phyloP scores from a whole-genome alignment of 53 echinoderm and acorn worm genomes.

The Antedon mediterranea region DNA sequence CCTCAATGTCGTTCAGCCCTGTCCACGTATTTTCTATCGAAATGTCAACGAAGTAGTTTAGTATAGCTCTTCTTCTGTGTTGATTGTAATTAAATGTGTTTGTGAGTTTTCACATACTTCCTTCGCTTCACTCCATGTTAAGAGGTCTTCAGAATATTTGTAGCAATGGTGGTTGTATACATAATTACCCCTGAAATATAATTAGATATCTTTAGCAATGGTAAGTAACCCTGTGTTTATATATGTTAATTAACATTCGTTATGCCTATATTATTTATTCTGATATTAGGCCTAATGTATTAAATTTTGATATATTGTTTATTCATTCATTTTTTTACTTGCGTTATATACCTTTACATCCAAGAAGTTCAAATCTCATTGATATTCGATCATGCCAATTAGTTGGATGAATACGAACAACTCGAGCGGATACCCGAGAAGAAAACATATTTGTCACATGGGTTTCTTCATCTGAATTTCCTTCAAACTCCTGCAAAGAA shows the following conservation, averaged over 20 bases:
- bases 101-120: background rate
- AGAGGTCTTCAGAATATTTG: background rate
- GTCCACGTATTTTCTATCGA: background rate
- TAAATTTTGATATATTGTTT: too few relatives aligned
- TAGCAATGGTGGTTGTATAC: background rate
- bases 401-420: background rate
- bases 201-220: too few relatives aligned
- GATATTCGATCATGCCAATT: too few relatives aligned
- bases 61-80: background rate
- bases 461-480: background rate
- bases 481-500: background rate
- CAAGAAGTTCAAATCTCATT: too few relatives aligned
- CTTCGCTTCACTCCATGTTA: background rate
- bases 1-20: background rate
- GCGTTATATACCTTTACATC: too few relatives aligned
- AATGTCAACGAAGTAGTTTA: background rate
- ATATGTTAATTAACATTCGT: too few relatives aligned
- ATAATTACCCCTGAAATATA: background rate
- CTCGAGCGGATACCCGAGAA: background rate
- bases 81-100: background rate
- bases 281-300: too few relatives aligned
- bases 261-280: too few relatives aligned
- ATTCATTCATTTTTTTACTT: too few relatives aligned
- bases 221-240: too few relatives aligned
- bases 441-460: background rate